Evolutionary conservation across 2,888 invertebrate genomes (phyloP).

Genomic region (Agrochola litura): DNA sequence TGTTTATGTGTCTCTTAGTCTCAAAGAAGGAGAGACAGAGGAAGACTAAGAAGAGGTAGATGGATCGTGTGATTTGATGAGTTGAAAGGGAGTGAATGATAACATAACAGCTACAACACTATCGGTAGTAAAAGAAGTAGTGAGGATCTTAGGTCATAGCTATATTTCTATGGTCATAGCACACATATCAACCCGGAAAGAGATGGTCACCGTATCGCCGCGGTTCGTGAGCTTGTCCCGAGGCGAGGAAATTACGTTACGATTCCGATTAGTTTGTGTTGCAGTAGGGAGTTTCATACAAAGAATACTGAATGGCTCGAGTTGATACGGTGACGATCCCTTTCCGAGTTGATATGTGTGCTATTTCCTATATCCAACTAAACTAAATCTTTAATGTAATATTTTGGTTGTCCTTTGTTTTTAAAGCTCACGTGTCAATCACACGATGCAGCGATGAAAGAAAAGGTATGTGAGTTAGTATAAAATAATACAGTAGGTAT

Average conservation of each 20-base stretch:
- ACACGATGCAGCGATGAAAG: not conserved
- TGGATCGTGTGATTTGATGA: not conserved
- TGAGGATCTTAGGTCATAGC: no score
- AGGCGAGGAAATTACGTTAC: no score
- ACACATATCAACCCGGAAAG: no score
- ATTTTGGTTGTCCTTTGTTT: not conserved
- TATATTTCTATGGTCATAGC: no score
- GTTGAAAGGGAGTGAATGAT: not conserved
- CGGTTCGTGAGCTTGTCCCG: no score
- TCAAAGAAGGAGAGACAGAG: not conserved
- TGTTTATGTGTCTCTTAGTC: not conserved
- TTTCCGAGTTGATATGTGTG: no score
- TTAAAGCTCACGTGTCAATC: not conserved
- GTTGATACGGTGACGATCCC: no score
- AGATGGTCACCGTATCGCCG: no score
- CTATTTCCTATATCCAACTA: not conserved
- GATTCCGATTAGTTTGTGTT: no score
- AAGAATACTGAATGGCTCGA: no score
- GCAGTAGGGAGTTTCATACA: no score
- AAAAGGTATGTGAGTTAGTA: not conserved
- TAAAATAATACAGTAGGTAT: not conserved
- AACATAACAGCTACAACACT: not conserved
- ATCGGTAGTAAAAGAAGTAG: not conserved
- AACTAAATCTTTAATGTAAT: not conserved
- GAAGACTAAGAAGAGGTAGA: no score